phyloP scores from a whole-genome alignment of 2,888 invertebrate species.

The Drosophila macrospina region DNA sequence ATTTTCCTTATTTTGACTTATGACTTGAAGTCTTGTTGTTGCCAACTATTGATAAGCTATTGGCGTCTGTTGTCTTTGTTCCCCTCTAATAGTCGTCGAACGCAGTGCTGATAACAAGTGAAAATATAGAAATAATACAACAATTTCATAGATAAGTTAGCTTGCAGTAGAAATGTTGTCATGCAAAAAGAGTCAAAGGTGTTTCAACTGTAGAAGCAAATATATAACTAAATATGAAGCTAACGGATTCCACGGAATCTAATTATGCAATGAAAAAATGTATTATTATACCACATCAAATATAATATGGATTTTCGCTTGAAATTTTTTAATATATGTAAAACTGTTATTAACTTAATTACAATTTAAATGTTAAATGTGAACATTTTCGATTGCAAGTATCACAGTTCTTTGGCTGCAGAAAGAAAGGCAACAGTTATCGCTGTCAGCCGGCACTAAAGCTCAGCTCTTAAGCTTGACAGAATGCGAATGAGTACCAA shows the following conservation, averaged over 20 bases:
- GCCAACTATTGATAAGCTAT: constrained; percentile 23
- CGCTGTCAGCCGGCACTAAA: constrained; percentile 4
- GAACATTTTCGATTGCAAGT: neutral
- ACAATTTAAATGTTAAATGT: neutral
- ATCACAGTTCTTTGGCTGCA: neutral
- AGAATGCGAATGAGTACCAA: neutral
- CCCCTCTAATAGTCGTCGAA: neutral
- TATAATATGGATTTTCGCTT: no score
- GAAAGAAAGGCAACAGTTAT: neutral
- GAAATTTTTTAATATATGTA: no score
- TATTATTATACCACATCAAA: no score
- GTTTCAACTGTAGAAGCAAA: neutral
- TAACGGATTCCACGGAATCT: no score
- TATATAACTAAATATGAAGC: neutral
- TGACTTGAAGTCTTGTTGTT: constrained; percentile 16
- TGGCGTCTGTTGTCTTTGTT: neutral
- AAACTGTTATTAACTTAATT: neutral
- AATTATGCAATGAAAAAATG: no score
- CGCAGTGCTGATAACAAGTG: constrained; percentile 34
- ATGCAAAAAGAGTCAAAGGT: neutral
- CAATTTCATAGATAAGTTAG: constrained; percentile 13
- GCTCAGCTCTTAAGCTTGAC: constrained; percentile 20
- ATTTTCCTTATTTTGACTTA: constrained; percentile 1
- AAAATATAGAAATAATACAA: constrained; percentile 7
- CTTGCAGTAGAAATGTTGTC: neutral